Base-by-base conservation (phyloP, 2,888 invertebrate genomes). In the Beris chalybata region DNA sequence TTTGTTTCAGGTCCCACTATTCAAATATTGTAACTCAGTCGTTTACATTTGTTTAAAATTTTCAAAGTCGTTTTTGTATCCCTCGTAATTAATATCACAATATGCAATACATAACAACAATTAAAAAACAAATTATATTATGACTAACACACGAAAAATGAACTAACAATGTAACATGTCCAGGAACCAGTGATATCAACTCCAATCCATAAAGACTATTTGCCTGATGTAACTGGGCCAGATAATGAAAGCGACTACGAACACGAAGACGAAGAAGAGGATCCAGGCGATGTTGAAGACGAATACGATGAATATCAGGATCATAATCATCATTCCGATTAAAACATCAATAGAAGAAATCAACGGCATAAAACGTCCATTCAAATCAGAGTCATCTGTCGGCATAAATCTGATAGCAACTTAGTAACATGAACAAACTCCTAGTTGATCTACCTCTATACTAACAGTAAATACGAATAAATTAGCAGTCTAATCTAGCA, bases 301-400 rank as follows among this genome's bases (percentile, higher is more conserved):
- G 86, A 87, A 73, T 85, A 86, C 73, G 86, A 86, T 84, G 88
- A 81, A 22, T 86, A 81, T 74, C 79, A 79, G 73, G 81, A 81
- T 71, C 79, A 80, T 76, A 76, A 79, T 73, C 81, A 81, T 74
- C 79, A 77, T 72, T 75, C 75, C 71, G 79, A 80, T 71, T 76
- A 75, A 44, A 64, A 30, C 30, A 30, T n/a, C 30, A 30, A 53
- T 53, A 7, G 38, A 13, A 56, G 9, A 43, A 13, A 22, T 44
- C 12, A 56, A 11, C 12, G 11, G 4, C 43, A 12, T 22, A 15
- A 57, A 54, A 12, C 29, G 57, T 57, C n/a, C 13, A 48, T 9
- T 5, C 13, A 48, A 13, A 48, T 15, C 13, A 48, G 48, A 48
- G 13, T 22, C 13, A 48, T 48, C 48, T 22, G 7, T 48, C 13